phyloP scores from a whole-genome alignment of 2,888 invertebrate species.

The Drosophila cognata region DNA sequence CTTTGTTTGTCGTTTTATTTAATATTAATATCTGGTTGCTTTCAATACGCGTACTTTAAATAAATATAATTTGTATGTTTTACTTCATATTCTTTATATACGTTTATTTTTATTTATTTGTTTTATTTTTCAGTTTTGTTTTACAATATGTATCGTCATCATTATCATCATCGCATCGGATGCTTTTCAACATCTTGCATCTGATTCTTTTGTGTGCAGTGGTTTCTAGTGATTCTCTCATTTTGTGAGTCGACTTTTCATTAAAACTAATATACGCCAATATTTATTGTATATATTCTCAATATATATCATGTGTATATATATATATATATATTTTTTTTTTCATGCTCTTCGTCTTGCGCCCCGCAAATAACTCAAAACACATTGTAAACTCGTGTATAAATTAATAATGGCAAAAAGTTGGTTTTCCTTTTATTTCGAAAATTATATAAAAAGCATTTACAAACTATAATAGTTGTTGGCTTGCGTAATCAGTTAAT shows the following conservation, averaged over 20 bases:
- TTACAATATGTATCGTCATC: constrained; percentile 75
- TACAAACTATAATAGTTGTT: constrained; percentile 81
- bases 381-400: constrained; percentile 59
- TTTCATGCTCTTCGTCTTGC: constrained; percentile 44
- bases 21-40: constrained; percentile 81
- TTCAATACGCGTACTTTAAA: constrained; percentile 81
- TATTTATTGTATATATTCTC: constrained; percentile 65
- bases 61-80: constrained; percentile 79
- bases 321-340: constrained; percentile 35
- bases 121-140: constrained; percentile 40
- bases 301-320: constrained; percentile 54
- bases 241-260: constrained; percentile 38
- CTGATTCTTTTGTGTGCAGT: constrained; percentile 46
- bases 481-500: constrained; percentile 77
- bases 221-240: constrained; percentile 42
- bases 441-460: constrained; percentile 81
- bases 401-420: constrained; percentile 78
- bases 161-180: constrained; percentile 42
- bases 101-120: constrained; percentile 33
- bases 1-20: constrained; percentile 76
- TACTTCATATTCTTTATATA: constrained; percentile 47
- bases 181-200: constrained; percentile 7
- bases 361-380: constrained; percentile 65
- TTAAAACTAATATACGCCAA: constrained; percentile 71
- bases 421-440: constrained; percentile 70